A percentile compares a stretch with the other conserved stretches of the same genome.
Evolutionary conservation across 2,888 invertebrate species (phyloP).

Genomic region (Xestia ashworthii): DNA sequence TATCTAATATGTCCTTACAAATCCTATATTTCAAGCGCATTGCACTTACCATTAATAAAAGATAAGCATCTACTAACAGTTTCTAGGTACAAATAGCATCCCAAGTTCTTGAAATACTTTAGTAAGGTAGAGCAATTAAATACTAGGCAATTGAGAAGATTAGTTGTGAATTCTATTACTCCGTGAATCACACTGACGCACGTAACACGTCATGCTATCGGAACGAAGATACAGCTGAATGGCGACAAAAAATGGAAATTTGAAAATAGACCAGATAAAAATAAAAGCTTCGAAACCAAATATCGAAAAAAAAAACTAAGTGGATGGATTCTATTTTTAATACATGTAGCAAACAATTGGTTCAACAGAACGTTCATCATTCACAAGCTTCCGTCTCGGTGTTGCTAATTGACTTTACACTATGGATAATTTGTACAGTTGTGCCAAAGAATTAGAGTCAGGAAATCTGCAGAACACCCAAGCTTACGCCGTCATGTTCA

Average conservation of each 20-base stretch:
- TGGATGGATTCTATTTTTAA: not conserved
- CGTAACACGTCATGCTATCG: slow-evolving; percentile 3
- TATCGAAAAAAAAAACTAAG: not conserved
- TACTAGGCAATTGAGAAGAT: slow-evolving; percentile 2
- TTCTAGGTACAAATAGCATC: slow-evolving; percentile 40
- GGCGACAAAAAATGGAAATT: not conserved
- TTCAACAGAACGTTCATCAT: not conserved
- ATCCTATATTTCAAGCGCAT: slow-evolving; percentile 58
- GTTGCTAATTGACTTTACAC: not conserved
- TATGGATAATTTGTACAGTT: not conserved
- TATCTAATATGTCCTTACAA: slow-evolving; percentile 63
- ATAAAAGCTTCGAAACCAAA: not conserved
- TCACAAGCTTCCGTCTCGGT: not conserved
- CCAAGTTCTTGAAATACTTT: slow-evolving; percentile 52
- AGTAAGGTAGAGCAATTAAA: slow-evolving; percentile 35
- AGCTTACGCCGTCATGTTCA: slow-evolving; percentile 27
- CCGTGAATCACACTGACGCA: not conserved
- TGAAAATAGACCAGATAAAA: no score
- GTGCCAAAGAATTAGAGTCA: not conserved
- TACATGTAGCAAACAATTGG: not conserved
- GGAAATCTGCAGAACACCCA: slow-evolving; percentile 44
- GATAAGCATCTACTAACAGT: slow-evolving; percentile 47
- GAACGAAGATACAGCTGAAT: not conserved
- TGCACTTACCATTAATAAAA: slow-evolving; percentile 61
- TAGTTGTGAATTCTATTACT: slow-evolving; percentile 20